These are phyloP conservation scores for Oryzias celebensis DNA, from an alignment of 2,113 vertebrate species.

Conservation along the genomic window DNA sequence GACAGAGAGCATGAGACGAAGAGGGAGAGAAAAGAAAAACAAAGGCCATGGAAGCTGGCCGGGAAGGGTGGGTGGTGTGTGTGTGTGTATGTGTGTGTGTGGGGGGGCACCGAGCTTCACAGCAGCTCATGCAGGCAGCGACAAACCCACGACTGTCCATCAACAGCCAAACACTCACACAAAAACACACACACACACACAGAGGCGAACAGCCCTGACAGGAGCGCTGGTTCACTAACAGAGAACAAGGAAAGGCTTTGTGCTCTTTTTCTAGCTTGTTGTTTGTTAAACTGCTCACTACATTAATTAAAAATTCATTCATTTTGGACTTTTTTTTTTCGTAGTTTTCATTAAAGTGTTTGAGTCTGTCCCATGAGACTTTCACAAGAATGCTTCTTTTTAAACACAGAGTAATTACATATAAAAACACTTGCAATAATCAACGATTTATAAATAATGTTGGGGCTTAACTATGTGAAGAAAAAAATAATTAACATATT, in stretches of 20 bases:
- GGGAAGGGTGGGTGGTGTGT: slow-evolving; percentile 63
- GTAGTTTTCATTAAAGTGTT: slow-evolving; percentile 37
- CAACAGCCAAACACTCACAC: slow-evolving; percentile 45
- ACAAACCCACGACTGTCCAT: slow-evolving; percentile 74
- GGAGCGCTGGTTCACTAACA: slow-evolving; percentile 31
- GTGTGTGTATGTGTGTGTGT: neutral
- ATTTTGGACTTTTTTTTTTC: slow-evolving; percentile 40
- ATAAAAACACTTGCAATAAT: slow-evolving; percentile 64
- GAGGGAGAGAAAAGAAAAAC: slow-evolving; percentile 56
- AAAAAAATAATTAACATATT: slow-evolving; percentile 26
- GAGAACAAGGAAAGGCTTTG: slow-evolving; percentile 42
- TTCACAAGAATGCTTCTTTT: slow-evolving; percentile 27
- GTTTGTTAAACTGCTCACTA: slow-evolving; percentile 51
- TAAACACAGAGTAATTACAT: slow-evolving; percentile 57
- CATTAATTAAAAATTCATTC: slow-evolving; percentile 54
- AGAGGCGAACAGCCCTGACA: slow-evolving; percentile 15
- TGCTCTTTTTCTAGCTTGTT: slow-evolving; percentile 47
- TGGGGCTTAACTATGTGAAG: slow-evolving; percentile 56
- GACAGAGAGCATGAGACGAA: slow-evolving; percentile 33
- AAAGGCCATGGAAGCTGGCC: slow-evolving; percentile 71
- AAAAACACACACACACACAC: slow-evolving; percentile 18
- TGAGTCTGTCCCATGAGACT: slow-evolving; percentile 43
- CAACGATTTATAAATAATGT: slow-evolving; percentile 60
- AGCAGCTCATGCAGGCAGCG: slow-evolving; percentile 74
- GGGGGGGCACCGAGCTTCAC: slow-evolving; percentile 61